phyloP scores from a whole-genome alignment of 2,888 invertebrate species.

The Cerastoderma edule region DNA sequence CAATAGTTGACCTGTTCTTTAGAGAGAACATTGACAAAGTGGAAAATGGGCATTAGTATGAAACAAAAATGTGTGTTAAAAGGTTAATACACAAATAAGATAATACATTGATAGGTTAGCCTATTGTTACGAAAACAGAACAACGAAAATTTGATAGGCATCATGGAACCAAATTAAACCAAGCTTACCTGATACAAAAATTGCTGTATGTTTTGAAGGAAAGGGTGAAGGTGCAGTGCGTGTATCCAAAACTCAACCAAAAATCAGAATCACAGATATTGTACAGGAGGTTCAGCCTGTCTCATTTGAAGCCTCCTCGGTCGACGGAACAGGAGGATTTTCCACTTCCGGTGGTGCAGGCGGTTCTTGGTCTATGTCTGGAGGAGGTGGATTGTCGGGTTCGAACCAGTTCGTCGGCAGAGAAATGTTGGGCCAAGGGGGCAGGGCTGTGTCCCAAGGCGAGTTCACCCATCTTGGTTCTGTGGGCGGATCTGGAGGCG shows the following conservation, averaged over 20 bases:
- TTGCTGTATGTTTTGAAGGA: too few species aligned
- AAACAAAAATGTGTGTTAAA: too few species aligned
- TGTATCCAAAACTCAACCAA: constrained; percentile 37
- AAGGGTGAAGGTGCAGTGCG: constrained; percentile 33
- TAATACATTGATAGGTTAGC: too few species aligned
- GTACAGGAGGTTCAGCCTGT: constrained; percentile 48
- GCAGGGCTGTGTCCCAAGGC: constrained; percentile 44
- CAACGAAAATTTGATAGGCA: too few species aligned
- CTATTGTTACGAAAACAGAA: too few species aligned
- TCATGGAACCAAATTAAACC: too few species aligned
- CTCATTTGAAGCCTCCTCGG: constrained; percentile 32
- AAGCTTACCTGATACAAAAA: too few species aligned
- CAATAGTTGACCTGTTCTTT: too few species aligned
- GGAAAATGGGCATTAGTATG: too few species aligned
- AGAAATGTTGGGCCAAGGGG: constrained; percentile 8
- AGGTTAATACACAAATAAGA: too few species aligned
- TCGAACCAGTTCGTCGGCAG: constrained; percentile 22
- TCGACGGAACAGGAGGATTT: constrained; percentile 14
- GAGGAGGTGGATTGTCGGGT: constrained; percentile 19
- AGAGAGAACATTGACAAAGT: too few species aligned
- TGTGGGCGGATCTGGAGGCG: constrained; percentile 51
- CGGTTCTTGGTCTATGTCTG: not conserved
- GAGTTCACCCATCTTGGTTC: constrained; percentile 55
- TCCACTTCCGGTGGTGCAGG: constrained; percentile 14
- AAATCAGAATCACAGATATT: constrained; percentile 41